Percentiles rank a stretch among this genome's conserved stretches.
Evolutionary conservation across 2,113 vertebrate species (phyloP).

Genomic region (Scophthalmus maximus): DNA sequence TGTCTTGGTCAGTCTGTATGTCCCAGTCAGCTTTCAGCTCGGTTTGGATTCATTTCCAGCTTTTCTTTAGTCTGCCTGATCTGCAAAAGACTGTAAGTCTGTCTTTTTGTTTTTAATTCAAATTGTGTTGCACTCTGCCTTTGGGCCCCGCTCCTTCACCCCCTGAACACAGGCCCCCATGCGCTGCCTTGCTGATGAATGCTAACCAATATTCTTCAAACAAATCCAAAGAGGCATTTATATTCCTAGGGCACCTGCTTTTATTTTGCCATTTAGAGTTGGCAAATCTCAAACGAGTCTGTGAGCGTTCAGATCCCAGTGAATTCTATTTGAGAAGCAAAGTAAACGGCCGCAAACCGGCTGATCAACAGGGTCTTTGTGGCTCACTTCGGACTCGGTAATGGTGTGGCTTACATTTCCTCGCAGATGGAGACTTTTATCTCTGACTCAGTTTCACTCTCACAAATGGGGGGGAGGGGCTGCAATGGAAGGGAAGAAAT

Average conservation of each 20-base stretch:
- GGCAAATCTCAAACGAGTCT: neutral
- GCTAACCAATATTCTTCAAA: too few species aligned
- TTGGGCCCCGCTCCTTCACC: too few species aligned
- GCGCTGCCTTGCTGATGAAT: too few species aligned
- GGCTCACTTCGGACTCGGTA: conserved; percentile 10
- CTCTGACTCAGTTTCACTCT: conserved; percentile 70
- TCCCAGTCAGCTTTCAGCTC: too few species aligned
- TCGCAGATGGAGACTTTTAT: conserved; percentile 60
- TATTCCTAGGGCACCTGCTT: neutral
- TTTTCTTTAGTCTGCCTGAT: too few species aligned
- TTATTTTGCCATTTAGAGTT: neutral
- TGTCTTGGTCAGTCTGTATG: too few species aligned
- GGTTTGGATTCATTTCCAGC: too few species aligned
- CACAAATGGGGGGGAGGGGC: conserved; percentile 35
- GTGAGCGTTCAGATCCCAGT: neutral
- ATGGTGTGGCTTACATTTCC: conserved; percentile 28
- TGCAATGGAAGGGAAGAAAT: conserved; percentile 44
- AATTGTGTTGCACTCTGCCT: too few species aligned
- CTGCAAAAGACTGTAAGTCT: too few species aligned
- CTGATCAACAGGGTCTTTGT: conserved; percentile 69
- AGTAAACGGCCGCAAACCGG: conserved; percentile 25
- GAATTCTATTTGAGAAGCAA: neutral
- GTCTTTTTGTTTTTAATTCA: too few species aligned
- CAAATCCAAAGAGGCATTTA: too few species aligned
- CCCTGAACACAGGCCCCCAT: too few species aligned